phyloP scores from a whole-genome alignment of 2,888 invertebrate species.

The Archips crataeganus region DNA sequence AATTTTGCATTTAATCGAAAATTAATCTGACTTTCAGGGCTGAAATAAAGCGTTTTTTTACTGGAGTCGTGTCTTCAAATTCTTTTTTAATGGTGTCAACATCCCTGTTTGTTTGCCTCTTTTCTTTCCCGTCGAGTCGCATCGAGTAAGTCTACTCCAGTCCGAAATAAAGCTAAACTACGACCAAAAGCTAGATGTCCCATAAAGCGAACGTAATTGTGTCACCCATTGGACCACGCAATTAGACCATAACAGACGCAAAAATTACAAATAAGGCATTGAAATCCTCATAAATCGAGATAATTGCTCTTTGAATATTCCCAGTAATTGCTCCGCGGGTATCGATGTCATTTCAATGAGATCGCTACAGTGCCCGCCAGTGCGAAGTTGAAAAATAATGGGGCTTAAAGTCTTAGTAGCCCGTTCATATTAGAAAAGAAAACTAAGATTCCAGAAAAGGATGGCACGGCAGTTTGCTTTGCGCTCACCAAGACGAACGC shows the following conservation, averaged over 20 bases:
- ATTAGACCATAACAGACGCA: slow-evolving; percentile 34
- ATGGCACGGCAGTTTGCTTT: too few relatives aligned
- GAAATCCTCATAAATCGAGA: slow-evolving; percentile 44
- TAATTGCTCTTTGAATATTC: slow-evolving; percentile 45
- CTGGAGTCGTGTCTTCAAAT: too few relatives aligned
- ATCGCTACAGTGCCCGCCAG: slow-evolving; percentile 35
- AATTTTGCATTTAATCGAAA: too few relatives aligned
- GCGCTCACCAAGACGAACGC: too few relatives aligned
- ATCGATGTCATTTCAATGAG: slow-evolving; percentile 48
- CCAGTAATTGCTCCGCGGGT: slow-evolving; percentile 45
- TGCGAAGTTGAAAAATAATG: slow-evolving; percentile 20
- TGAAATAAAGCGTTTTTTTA: too few relatives aligned
- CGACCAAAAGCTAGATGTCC: not conserved
- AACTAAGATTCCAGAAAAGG: too few relatives aligned
- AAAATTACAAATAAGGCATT: slow-evolving; percentile 42
- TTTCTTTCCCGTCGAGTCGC: too few relatives aligned
- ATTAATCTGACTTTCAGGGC: too few relatives aligned
- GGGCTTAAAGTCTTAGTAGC: not conserved
- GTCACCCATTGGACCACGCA: slow-evolving; percentile 24
- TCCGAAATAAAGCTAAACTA: not conserved
- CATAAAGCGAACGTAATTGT: not conserved
- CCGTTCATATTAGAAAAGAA: not conserved
- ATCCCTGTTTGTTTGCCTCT: too few relatives aligned
- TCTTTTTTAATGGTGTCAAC: too few relatives aligned
- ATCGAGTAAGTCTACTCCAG: not conserved